These are phyloP conservation scores for Osmerus eperlanus DNA, from an alignment of 2,113 vertebrate genomes.

Conservation along the genomic window DNA sequence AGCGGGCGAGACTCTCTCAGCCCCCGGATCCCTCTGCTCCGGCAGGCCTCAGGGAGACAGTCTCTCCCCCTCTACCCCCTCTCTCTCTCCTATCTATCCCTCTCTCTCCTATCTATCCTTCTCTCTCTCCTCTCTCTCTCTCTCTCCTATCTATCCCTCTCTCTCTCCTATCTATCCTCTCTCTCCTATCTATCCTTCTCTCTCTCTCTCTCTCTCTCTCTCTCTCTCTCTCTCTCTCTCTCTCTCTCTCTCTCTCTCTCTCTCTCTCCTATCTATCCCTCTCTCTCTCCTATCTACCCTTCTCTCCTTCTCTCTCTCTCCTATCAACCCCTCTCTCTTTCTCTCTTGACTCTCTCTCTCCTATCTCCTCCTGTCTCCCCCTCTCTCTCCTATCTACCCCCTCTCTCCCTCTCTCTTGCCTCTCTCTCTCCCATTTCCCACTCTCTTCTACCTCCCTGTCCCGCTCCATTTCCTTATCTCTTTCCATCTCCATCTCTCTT, in stretches of 20 bases:
- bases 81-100: slow-evolving; percentile 47
- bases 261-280: too few relatives aligned
- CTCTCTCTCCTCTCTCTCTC: too few relatives aligned
- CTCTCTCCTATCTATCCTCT: too few relatives aligned
- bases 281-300: neutral
- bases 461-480: neutral
- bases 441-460: slow-evolving; percentile 19
- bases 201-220: too few relatives aligned
- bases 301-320: neutral
- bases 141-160: too few relatives aligned
- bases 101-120: too few relatives aligned
- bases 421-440: slow-evolving; percentile 8
- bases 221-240: too few relatives aligned
- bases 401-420: slow-evolving; percentile 41
- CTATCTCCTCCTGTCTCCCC: neutral
- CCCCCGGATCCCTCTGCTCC: slow-evolving; percentile 59
- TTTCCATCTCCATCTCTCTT: too few relatives aligned
- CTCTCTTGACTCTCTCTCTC: slow-evolving; percentile 26
- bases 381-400: slow-evolving; percentile 13
- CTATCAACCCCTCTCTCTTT: neutral
- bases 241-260: too few relatives aligned
- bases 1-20: slow-evolving; percentile 57
- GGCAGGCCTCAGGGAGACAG: slow-evolving; percentile 48
- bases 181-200: too few relatives aligned
- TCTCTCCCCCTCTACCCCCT: slow-evolving; percentile 28